Conservation (phyloP, 2,888 invertebrate genomes). For the Drosophila suboccidentalis region DNA sequence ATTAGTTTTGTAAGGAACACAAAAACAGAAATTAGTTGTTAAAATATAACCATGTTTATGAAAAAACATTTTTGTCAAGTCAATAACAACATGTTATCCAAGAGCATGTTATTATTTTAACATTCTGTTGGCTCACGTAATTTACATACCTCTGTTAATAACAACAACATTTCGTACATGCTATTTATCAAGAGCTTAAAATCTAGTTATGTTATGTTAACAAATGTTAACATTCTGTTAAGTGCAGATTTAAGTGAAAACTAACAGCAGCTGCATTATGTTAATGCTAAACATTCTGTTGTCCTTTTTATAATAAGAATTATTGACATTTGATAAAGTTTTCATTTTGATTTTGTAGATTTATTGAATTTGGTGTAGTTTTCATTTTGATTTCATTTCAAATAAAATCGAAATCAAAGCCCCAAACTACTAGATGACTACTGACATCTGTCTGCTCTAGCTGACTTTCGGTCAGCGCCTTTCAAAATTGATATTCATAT, state of each 20-base stretch:
- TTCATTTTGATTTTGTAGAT: neutral
- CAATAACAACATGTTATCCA: too few relatives aligned
- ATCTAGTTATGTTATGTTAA: neutral
- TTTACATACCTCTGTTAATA: neutral
- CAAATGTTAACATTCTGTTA: neutral
- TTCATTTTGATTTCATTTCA: neutral
- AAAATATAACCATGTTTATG: too few relatives aligned
- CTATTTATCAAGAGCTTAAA: neutral
- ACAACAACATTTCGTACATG: neutral
- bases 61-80: too few relatives aligned
- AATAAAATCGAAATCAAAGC: constrained; percentile 1
- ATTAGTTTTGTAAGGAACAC: too few relatives aligned
- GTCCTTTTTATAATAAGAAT: neutral
- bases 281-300: neutral
- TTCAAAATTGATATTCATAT: constrained; percentile 60
- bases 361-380: neutral
- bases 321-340: neutral
- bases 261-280: neutral
- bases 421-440: neutral
- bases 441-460: constrained; percentile 4
- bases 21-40: too few relatives aligned
- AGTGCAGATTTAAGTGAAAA: neutral
- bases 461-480: constrained; percentile 20
- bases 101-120: neutral
- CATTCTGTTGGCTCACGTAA: neutral